Evolutionary conservation across 2,113 vertebrate species (phyloP), one percentile per base, ranked within the genome.

Genomic region (Pelmatolapia mariae): DNA sequence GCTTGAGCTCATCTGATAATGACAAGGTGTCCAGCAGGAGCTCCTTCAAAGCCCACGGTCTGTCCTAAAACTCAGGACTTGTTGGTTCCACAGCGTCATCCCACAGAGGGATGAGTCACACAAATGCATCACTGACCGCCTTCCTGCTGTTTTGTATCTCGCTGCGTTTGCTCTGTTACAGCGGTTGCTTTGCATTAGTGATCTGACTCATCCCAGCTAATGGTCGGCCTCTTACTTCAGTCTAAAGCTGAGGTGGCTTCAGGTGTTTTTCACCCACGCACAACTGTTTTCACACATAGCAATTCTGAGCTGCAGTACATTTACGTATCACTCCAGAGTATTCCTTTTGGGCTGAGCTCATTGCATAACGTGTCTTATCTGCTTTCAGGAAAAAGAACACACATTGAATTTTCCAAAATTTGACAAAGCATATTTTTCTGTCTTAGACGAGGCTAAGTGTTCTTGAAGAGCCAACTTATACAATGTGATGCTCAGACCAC

Each of bases 71-170:
- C 68, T 66, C 33, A 7, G 68, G 53, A n/a, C 57, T 7, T 56
- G 53, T 81, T 53, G 45, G 19, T 87, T 71, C 18, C n/a, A 9
- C 57, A 38, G 76, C 61, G 7, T 82, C 84, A 45, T 87, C 88
- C 84, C 89, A 92, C 86, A 54, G 81, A 89, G 80, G 33, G 73
- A 84, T 93, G 91, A 93, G 40, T 91, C 91, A 93, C 56, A 18
- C 15, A 5, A 4, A 22, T 53, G 87, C 83, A 86, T 92, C 86
- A 87, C 63, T 71, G 8, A 38, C 53, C 0, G 22, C n/a, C 86
- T 79, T 83, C 84, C 57, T 59, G 81, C 78, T 71, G 87, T 82
- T 82, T 10, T 52, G 22, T 16, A 13, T 73, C 73, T 63, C 43
- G 2, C 71, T 45, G 40, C 13, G 45, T 88, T 59, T 16, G 83